phyloP scores from a whole-genome alignment of 2,113 vertebrate species.

The Herpetotheres cachinnans region DNA sequence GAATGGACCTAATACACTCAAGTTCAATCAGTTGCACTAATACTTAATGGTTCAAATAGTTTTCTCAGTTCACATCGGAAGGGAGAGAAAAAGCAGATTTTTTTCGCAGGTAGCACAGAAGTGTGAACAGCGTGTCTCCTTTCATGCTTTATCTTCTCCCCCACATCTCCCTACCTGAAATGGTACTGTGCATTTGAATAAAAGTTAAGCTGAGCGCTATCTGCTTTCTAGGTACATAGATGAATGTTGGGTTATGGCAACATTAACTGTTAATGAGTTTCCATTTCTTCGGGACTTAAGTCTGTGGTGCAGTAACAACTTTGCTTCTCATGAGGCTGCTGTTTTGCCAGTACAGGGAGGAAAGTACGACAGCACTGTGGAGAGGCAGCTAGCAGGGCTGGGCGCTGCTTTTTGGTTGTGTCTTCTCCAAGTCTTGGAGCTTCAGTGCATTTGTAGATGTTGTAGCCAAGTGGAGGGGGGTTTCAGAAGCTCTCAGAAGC shows the following conservation, averaged over 20 bases:
- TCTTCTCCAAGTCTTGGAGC: background rate
- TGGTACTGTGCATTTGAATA: background rate
- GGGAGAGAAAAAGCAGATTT: background rate
- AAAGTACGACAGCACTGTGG: background rate
- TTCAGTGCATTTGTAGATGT: background rate
- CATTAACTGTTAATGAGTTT: background rate
- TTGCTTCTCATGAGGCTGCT: background rate
- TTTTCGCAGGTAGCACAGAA: background rate
- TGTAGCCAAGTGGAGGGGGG: too few relatives aligned
- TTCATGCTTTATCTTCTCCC: background rate
- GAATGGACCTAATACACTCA: background rate
- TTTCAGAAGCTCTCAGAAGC: background rate
- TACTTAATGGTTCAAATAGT: background rate
- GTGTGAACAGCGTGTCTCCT: background rate
- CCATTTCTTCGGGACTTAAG: background rate
- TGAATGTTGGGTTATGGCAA: background rate
- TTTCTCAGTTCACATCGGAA: background rate
- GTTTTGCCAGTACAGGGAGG: background rate
- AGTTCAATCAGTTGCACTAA: background rate
- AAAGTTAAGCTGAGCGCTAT: background rate
- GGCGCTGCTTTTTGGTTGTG: background rate
- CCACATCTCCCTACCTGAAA: background rate
- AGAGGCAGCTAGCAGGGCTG: background rate
- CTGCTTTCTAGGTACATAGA: background rate
- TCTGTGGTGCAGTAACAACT: background rate